Conservation (phyloP, 2,888 invertebrate genomes). For the Aquatica leii region DNA sequence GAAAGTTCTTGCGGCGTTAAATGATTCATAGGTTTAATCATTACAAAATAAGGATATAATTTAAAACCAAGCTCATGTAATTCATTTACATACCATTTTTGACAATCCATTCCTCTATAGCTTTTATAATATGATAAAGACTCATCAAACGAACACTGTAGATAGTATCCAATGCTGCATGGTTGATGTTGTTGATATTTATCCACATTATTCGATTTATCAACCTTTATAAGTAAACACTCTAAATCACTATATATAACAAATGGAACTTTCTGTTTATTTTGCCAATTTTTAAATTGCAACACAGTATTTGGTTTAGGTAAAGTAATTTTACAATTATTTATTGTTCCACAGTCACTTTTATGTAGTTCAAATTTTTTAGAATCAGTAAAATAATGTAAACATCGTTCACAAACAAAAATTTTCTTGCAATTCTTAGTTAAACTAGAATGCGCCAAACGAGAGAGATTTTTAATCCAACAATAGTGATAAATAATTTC, state of each 20-base stretch:
- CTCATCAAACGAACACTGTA: slow-evolving; percentile 20
- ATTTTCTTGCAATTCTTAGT: slow-evolving; percentile 9
- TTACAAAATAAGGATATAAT: neutral
- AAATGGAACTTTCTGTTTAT: slow-evolving; percentile 30
- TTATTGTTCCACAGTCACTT: slow-evolving; percentile 11
- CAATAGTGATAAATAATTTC: slow-evolving; percentile 26
- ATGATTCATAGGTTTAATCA: neutral
- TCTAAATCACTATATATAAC: slow-evolving; percentile 34
- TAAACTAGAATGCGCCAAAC: slow-evolving; percentile 19
- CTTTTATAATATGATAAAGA: neutral
- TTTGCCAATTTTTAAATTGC: slow-evolving; percentile 26
- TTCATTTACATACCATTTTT: slow-evolving; percentile 2
- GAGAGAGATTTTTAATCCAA: slow-evolving; percentile 32
- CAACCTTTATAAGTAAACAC: slow-evolving; percentile 15
- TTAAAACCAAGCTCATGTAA: neutral
- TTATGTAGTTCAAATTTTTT: slow-evolving; percentile 16
- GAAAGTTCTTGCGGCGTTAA: neutral
- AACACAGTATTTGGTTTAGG: slow-evolving; percentile 1
- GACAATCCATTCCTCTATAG: slow-evolving; percentile 1
- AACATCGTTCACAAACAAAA: slow-evolving; percentile 22
- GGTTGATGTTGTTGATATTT: slow-evolving; percentile 35
- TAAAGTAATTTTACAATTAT: slow-evolving; percentile 10
- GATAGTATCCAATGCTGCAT: slow-evolving; percentile 42
- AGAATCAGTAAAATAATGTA: slow-evolving; percentile 20
- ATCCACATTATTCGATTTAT: neutral